phyloP scores from a whole-genome alignment of 2,113 vertebrate genomes.

The Polypterus bichir region DNA sequence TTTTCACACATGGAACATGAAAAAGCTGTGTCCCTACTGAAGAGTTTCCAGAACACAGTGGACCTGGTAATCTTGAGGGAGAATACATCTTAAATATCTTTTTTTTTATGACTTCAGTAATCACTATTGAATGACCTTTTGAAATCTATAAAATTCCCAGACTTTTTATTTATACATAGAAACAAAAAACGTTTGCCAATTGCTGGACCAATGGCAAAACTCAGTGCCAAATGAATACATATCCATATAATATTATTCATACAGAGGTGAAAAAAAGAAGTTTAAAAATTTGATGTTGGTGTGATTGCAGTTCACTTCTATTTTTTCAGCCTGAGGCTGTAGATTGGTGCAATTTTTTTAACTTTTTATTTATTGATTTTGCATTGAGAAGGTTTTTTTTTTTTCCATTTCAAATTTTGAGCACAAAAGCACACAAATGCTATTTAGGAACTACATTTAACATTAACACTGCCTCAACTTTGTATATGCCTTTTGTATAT shows the following conservation, averaged over 20 bases:
- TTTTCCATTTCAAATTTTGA: constrained; percentile 56
- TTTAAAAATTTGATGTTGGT: constrained; percentile 57
- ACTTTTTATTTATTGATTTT: constrained; percentile 36
- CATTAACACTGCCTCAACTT: constrained; percentile 80
- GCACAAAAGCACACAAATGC: constrained; percentile 70
- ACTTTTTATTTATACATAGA: constrained; percentile 62
- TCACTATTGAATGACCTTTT: constrained; percentile 34
- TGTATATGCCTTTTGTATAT: constrained; percentile 74
- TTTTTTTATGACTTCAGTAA: constrained; percentile 51
- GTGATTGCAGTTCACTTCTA: constrained; percentile 61
- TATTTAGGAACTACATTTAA: constrained; percentile 62
- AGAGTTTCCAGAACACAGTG: constrained; percentile 98
- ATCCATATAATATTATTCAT: constrained; percentile 53
- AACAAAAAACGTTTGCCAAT: constrained; percentile 82
- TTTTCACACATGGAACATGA: constrained; percentile 98
- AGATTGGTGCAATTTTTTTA: constrained; percentile 49
- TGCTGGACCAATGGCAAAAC: constrained; percentile 99
- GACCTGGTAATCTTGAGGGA: constrained; percentile 97
- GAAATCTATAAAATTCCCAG: constrained; percentile 8
- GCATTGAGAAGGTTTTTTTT: constrained; percentile 46
- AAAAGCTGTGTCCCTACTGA: constrained; percentile 93
- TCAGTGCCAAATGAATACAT: constrained; percentile 96
- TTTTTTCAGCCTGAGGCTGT: constrained; percentile 69
- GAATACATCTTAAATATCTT: constrained; percentile 88
- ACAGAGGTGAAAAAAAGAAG: constrained; percentile 24